Evolutionary conservation across 2,797 vertebrate species (phyloP).

Genomic region (Pristis pectinata): DNA sequence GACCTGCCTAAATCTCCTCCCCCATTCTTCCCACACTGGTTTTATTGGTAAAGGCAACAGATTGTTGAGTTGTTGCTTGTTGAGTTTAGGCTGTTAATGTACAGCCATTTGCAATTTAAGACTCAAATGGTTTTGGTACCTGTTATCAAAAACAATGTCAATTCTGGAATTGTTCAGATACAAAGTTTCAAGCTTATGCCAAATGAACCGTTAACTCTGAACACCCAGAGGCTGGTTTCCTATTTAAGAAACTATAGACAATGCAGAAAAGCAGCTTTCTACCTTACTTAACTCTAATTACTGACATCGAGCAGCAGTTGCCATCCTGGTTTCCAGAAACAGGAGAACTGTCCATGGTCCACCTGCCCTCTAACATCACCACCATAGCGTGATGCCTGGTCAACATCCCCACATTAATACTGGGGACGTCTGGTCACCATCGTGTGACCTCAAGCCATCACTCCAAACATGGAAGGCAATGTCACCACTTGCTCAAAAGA

Average conservation of each 20-base stretch:
- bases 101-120: neutral
- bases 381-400: neutral
- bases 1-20: too few relatives aligned
- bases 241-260: neutral
- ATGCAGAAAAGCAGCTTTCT: neutral
- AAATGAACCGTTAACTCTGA: neutral
- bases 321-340: neutral
- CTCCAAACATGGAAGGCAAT: too few relatives aligned
- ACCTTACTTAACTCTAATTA: neutral
- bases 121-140: neutral
- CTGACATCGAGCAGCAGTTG: too few relatives aligned
- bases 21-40: neutral
- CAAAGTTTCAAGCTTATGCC: neutral
- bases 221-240: neutral
- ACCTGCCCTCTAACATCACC: neutral
- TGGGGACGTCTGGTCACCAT: too few relatives aligned
- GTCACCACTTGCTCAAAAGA: neutral
- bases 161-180: neutral
- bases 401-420: too few relatives aligned
- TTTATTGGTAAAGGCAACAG: neutral
- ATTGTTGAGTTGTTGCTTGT: neutral
- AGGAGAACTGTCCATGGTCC: neutral
- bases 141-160: neutral
- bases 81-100: neutral
- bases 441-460: too few relatives aligned